Evolutionary conservation across 2,888 invertebrate species (phyloP), one percentile per base, ranked within the genome.

Genomic region (Ophraella communa): DNA sequence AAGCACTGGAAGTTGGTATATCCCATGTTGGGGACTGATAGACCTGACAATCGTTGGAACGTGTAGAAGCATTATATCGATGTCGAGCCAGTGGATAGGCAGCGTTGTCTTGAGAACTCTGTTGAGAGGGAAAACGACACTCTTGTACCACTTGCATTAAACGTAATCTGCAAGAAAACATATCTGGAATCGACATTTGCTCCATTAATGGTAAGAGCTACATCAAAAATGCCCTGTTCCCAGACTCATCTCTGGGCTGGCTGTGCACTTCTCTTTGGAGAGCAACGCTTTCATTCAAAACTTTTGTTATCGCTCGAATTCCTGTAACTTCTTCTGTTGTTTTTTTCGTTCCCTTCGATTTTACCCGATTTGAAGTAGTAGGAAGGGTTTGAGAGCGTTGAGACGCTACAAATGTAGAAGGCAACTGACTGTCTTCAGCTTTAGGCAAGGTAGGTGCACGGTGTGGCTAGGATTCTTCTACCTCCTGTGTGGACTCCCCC

Each of bases 111-210:
- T 47, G 47, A 47, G 47, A 47, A 8, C 47, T 47, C 21, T 3
- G 47, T 47, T 47, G 47, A 47, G 47, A 47, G 18, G 47, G 47
- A 18, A 47, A 47, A 47, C 47, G 47, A 47, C 47, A 47, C 18
- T 18, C 47, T 47, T 47, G 47, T 47, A 47, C 47, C 17, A 47
- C 47, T 47, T 47, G 47, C 47, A 47, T 47, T 47, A 47, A 49
- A 24, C 33, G 33, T 33, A 33, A 33, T 10, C 33, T 33, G 33
- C 33, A 33, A 33, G 11, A 33, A 1, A 33, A 23, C 24, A 49
- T 49, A 49, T 49, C 51, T 51, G 51, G 51, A 24, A 51, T 51
- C 51, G 51, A 51, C 51, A 51, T 51, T 51, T 51, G 51, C 51
- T 51, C 51, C 51, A 51, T 51, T 51, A 24, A n/a, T 27, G 51